Evolutionary conservation across 2,888 invertebrate genomes (phyloP).

Genomic region (Andrena chrysosceles): DNA sequence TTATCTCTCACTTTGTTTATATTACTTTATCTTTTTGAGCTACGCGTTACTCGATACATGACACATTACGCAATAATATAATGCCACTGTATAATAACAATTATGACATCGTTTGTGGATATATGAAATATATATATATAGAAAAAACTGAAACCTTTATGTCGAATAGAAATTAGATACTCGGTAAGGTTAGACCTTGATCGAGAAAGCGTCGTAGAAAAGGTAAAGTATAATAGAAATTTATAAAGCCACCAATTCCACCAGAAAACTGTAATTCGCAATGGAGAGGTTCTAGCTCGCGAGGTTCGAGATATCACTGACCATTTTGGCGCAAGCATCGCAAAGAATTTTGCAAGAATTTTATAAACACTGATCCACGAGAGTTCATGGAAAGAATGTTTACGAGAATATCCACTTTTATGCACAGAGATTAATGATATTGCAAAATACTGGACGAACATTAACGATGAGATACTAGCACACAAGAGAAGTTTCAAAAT

Average conservation of each 20-base stretch:
- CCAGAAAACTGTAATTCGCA: background rate
- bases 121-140: background rate
- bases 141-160: background rate
- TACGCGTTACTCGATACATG: background rate
- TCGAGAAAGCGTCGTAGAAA: background rate
- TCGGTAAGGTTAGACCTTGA: background rate
- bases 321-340: background rate
- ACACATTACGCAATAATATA: background rate
- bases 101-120: background rate
- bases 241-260: background rate
- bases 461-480: background rate
- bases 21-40: background rate
- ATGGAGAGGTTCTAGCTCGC: background rate
- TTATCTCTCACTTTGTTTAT: background rate
- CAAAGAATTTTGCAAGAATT: background rate
- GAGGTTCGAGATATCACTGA: background rate
- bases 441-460: slow-evolving; percentile 8
- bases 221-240: background rate
- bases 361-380: background rate
- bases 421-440: slow-evolving; percentile 35
- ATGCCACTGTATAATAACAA: background rate
- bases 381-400: slow-evolving; percentile 15
- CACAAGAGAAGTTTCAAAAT: slow-evolving; percentile 7
- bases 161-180: background rate
- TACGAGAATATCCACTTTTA: slow-evolving; percentile 20